Conservation (phyloP, 2,888 invertebrate species). For the Heliconius ethilla region DNA sequence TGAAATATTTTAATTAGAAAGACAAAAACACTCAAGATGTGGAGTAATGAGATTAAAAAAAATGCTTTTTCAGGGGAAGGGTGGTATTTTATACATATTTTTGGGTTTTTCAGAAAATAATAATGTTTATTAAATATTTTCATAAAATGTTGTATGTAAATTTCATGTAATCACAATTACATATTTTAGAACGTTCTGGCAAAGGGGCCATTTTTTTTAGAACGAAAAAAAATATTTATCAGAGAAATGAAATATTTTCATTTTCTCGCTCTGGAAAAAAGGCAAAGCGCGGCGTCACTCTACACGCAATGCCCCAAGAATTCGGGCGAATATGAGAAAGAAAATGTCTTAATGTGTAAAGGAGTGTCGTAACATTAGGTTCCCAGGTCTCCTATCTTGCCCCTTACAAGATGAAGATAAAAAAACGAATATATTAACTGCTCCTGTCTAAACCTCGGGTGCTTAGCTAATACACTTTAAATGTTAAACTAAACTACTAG, state of each 20-base stretch:
- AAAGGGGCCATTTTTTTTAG: too few species aligned
- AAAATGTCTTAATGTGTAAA: background rate
- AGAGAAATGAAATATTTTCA: too few species aligned
- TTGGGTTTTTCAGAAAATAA: too few species aligned
- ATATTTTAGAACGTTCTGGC: too few species aligned
- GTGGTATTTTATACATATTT: too few species aligned
- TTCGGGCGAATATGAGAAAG: background rate
- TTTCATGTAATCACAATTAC: too few species aligned
- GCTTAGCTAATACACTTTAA: background rate
- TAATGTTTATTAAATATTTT: too few species aligned
- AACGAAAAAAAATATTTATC: too few species aligned
- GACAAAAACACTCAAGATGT: background rate
- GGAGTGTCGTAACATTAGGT: background rate
- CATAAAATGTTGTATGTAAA: too few species aligned
- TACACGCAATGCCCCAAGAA: background rate
- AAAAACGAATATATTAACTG: background rate
- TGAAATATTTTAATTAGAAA: conserved; percentile 12
- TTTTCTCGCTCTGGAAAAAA: background rate
- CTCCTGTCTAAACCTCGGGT: background rate
- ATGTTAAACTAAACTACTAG: background rate
- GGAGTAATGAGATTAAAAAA: background rate
- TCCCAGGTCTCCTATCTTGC: background rate
- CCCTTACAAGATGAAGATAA: background rate
- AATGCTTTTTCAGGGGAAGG: too few species aligned
- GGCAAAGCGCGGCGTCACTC: background rate